Conservation (phyloP, 2,888 invertebrate species). For the Hypomecis atomaria region DNA sequence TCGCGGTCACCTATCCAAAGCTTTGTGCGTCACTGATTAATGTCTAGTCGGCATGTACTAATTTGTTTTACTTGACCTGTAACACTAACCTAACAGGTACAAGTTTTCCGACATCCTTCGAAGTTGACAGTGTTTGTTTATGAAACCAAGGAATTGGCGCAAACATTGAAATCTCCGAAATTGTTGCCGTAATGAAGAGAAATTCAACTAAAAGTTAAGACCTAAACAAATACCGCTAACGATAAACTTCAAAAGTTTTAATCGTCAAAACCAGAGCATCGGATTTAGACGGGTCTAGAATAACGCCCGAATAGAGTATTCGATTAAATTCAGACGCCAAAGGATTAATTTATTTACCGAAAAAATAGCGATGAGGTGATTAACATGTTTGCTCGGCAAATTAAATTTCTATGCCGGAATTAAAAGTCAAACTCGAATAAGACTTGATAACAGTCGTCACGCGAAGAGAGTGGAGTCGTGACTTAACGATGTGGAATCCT, state of each 20-base stretch:
- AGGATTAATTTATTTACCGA: conserved; percentile 33
- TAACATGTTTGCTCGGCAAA: conserved; percentile 28
- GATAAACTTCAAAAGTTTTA: conserved; percentile 19
- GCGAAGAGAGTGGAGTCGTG: conserved; percentile 28
- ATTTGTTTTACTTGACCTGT: neutral
- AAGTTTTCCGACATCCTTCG: conserved; percentile 8
- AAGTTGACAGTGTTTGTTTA: conserved; percentile 3
- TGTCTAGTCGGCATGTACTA: neutral
- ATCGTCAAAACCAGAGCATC: conserved; percentile 22
- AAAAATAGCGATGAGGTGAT: conserved; percentile 30
- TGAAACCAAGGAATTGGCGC: conserved; percentile 7
- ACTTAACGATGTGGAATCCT: conserved; percentile 22
- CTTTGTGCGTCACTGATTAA: neutral
- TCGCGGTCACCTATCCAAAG: too few species aligned
- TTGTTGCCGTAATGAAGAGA: conserved; percentile 3
- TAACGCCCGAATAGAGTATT: conserved; percentile 16
- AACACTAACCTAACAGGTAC: neutral
- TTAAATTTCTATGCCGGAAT: conserved; percentile 23
- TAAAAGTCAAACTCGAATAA: conserved; percentile 3
- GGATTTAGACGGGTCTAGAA: conserved; percentile 12
- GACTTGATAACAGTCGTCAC: conserved; percentile 2
- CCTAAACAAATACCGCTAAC: conserved; percentile 19
- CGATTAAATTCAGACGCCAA: conserved; percentile 27
- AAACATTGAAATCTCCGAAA: conserved; percentile 13
- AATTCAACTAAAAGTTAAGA: conserved; percentile 15